Evolutionary conservation across 2,888 invertebrate genomes (phyloP).

Genomic region (Pemphredon lugubris): DNA sequence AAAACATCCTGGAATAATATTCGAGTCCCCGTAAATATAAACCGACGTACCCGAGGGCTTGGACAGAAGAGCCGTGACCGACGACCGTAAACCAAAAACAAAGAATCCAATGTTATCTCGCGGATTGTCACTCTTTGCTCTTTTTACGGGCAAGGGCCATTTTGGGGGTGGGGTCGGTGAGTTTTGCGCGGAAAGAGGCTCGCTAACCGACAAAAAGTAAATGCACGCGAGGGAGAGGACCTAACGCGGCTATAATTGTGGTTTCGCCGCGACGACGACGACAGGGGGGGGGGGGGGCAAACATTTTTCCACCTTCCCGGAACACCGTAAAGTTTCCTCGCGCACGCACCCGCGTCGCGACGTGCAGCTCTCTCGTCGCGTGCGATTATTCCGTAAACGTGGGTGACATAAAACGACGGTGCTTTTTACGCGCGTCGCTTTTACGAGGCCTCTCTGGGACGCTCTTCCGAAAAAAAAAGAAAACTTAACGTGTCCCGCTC

Average conservation of each 20-base stretch:
- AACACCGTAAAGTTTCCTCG: conserved; percentile 42
- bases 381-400: conserved; percentile 69
- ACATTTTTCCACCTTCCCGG: conserved; percentile 31
- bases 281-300: conserved; percentile 11
- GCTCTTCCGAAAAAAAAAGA: conserved; percentile 44
- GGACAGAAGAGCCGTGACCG: conserved; percentile 37
- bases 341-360: no score
- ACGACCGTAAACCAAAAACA: conserved; percentile 52
- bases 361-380: conserved; percentile 56
- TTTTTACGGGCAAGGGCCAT: conserved; percentile 39
- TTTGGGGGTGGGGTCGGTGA: conserved; percentile 34
- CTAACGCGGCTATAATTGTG: conserved; percentile 67
- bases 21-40: conserved; percentile 38
- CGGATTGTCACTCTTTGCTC: conserved; percentile 46
- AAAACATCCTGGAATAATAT: no score
- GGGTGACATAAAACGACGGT: conserved; percentile 20
- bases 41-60: conserved; percentile 23
- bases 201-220: conserved; percentile 32
- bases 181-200: conserved; percentile 41
- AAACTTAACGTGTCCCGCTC: no score
- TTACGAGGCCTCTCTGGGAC: conserved; percentile 50
- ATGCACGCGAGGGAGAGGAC: conserved; percentile 24
- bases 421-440: conserved; percentile 59
- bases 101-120: conserved; percentile 58
- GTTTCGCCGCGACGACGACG: conserved; percentile 50